Evolutionary conservation across 37 sponge, comb jelly and placozoan genomes (phyloP).

Genomic region (Tethya wilhelma): DNA sequence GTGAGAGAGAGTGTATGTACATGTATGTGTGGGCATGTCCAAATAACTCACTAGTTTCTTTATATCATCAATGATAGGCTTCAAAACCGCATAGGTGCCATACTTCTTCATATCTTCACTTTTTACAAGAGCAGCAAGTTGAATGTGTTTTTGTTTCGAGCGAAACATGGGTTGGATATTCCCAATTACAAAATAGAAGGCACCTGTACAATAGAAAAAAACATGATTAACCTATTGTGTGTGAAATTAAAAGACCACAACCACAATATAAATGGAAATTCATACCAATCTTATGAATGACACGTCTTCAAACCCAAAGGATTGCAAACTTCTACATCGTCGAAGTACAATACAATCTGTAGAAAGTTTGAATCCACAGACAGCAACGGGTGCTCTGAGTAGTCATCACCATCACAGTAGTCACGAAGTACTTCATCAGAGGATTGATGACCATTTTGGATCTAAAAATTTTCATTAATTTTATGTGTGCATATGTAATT

Average conservation of each 20-base stretch:
- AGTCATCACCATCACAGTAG: neutral
- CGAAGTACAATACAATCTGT: neutral
- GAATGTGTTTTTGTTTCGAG: neutral
- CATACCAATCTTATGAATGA: neutral
- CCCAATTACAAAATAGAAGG: neutral
- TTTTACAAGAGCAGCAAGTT: neutral
- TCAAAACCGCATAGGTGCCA: neutral
- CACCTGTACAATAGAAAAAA: neutral
- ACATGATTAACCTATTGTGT: neutral
- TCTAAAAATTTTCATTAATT: no score
- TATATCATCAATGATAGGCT: neutral
- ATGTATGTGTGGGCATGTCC: neutral
- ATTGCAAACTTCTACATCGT: neutral
- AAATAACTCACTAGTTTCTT: neutral
- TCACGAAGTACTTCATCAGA: neutral
- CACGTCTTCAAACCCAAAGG: neutral
- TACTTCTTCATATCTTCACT: neutral
- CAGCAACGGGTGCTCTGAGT: neutral
- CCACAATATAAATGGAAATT: no score
- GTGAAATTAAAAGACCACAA: neutral
- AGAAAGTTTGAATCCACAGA: neutral
- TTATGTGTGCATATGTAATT: no score
- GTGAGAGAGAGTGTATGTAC: no score
- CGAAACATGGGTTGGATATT: neutral
- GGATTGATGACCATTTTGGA: neutral